Percentiles rank a stretch among this genome's conserved stretches.
These are phyloP conservation scores for Diarsia mendica DNA, from an alignment of 2,888 invertebrate species.

Conservation along the genomic window DNA sequence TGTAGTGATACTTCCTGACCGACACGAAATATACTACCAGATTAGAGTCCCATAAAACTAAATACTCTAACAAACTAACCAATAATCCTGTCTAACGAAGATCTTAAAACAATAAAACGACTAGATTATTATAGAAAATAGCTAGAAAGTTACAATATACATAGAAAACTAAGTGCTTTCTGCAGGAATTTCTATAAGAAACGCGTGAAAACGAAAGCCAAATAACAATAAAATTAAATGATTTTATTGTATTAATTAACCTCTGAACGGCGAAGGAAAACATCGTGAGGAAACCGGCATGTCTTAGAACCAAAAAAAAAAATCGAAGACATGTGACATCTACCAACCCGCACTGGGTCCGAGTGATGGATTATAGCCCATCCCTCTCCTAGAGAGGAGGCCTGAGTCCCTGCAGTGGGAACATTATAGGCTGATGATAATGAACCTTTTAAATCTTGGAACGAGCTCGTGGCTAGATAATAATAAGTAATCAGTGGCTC, in stretches of 20 bases:
- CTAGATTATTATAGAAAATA: neutral
- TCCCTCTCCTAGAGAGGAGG: too few species aligned
- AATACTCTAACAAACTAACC: neutral
- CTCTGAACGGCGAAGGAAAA: neutral
- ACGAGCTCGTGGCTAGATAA: too few species aligned
- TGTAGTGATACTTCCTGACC: neutral
- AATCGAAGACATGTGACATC: too few species aligned
- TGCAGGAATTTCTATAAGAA: neutral
- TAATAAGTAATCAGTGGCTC: too few species aligned
- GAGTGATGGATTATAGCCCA: too few species aligned
- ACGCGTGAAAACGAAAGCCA: slow-evolving; percentile 28
- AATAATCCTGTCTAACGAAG: slow-evolving; percentile 2
- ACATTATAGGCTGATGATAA: too few species aligned
- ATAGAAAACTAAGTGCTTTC: slow-evolving; percentile 2
- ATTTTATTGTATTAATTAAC: neutral
- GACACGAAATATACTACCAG: neutral
- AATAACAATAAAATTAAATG: slow-evolving; percentile 14
- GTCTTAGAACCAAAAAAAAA: too few species aligned
- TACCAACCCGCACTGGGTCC: too few species aligned
- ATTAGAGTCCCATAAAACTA: neutral
- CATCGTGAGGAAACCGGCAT: too few species aligned
- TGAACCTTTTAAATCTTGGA: too few species aligned
- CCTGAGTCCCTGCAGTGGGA: too few species aligned
- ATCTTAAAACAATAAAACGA: slow-evolving; percentile 23
- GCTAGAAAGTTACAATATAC: slow-evolving; percentile 37